Conservation (phyloP, 2,797 vertebrate genomes). For the Echeneis naucrates region DNA sequence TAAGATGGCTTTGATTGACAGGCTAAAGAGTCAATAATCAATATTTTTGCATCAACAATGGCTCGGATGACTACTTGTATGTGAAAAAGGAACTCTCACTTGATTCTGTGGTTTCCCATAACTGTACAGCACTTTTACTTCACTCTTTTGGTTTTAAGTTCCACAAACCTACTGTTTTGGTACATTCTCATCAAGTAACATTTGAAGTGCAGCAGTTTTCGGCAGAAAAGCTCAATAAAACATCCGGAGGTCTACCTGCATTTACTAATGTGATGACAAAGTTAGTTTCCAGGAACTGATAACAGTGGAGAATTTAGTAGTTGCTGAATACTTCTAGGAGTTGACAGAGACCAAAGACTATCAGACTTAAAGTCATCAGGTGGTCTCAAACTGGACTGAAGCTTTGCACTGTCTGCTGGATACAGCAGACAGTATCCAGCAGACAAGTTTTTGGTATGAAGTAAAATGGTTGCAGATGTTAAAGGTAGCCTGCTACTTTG, state of each 20-base stretch:
- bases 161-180: neutral
- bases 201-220: neutral
- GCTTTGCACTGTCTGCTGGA: neutral
- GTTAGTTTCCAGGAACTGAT: no score
- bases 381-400: neutral
- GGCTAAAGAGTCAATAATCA: neutral
- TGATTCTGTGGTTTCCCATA: neutral
- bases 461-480: no score
- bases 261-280: no score
- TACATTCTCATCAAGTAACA: neutral
- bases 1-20: neutral
- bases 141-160: neutral
- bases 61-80: neutral
- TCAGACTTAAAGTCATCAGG: neutral
- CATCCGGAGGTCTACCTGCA: no score
- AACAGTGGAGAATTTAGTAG: no score
- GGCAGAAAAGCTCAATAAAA: neutral
- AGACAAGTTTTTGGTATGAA: no score
- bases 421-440: neutral
- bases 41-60: neutral
- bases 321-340: neutral
- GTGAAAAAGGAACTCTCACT: neutral
- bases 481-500: no score
- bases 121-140: neutral
- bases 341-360: neutral